phyloP scores from a whole-genome alignment of 2,888 invertebrate species.

The Cheilosia urbana region DNA sequence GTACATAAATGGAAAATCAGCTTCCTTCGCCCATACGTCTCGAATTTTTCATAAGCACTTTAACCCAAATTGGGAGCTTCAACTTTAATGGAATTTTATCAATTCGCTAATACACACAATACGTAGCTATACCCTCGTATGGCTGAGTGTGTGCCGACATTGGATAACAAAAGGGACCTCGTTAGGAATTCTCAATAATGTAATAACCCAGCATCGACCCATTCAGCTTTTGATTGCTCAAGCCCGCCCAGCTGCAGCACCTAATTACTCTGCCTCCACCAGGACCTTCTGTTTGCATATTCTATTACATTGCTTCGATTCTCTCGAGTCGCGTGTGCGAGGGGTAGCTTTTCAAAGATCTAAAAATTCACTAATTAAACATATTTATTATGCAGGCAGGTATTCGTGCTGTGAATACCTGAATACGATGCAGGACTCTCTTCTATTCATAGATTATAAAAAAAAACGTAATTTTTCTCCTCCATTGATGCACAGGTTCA shows the following conservation, averaged over 20 bases:
- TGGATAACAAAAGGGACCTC: constrained; percentile 52
- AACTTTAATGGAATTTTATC: constrained; percentile 30
- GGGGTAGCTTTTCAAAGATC: constrained; percentile 49
- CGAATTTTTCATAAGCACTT: constrained; percentile 65
- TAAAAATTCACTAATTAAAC: constrained; percentile 66
- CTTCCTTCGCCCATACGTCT: constrained; percentile 38
- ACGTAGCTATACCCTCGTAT: background rate
- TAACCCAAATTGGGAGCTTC: background rate
- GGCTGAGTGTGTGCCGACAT: background rate
- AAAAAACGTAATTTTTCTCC: constrained; percentile 39
- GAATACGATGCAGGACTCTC: constrained; percentile 40
- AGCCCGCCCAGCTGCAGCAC: constrained; percentile 5
- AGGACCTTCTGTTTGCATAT: constrained; percentile 61
- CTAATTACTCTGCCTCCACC: constrained; percentile 54
- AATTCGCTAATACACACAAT: constrained; percentile 56
- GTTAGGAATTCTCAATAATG: constrained; percentile 68
- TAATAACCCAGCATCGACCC: constrained; percentile 72
- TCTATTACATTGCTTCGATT: constrained; percentile 56
- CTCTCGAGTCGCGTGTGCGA: background rate
- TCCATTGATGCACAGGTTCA: background rate
- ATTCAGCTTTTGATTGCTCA: constrained; percentile 57
- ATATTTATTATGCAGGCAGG: constrained; percentile 64
- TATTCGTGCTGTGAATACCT: background rate
- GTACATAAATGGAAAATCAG: constrained; percentile 65
- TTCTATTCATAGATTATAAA: constrained; percentile 28